Conservation (phyloP, 2,113 vertebrate genomes). For the Xiphias gladius region DNA sequence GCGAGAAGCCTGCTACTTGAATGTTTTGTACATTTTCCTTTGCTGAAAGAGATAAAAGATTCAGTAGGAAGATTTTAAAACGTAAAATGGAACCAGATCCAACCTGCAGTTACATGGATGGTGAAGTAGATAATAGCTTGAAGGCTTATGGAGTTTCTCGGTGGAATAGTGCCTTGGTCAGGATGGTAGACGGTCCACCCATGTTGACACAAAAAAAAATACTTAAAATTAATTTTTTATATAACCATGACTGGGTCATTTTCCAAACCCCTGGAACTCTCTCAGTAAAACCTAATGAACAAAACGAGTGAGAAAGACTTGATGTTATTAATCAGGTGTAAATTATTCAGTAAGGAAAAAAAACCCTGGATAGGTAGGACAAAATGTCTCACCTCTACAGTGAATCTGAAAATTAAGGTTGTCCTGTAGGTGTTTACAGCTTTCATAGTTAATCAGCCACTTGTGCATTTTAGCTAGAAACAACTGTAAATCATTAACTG, state of each 20-base stretch:
- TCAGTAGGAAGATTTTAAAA: too few species aligned
- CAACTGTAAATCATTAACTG: constrained; percentile 20
- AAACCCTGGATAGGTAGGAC: neutral
- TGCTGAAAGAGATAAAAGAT: too few species aligned
- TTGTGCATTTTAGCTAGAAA: neutral
- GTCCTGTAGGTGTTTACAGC: neutral
- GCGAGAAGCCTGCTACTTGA: too few species aligned
- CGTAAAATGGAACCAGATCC: too few species aligned
- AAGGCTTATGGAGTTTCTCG: too few species aligned
- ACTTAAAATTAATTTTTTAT: neutral
- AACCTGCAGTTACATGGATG: too few species aligned
- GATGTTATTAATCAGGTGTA: neutral
- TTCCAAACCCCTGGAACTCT: neutral
- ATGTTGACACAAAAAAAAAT: too few species aligned
- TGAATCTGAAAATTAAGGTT: constrained; percentile 5
- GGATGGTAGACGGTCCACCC: too few species aligned
- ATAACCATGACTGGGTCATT: neutral
- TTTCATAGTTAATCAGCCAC: constrained; percentile 4
- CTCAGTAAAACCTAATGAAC: neutral
- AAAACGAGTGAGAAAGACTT: neutral
- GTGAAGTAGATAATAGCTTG: too few species aligned
- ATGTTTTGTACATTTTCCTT: too few species aligned
- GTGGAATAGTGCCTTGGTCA: too few species aligned
- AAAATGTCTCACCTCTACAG: neutral
- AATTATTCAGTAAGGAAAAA: neutral